Evolutionary conservation across 2,888 invertebrate genomes (phyloP).

Genomic region (Sicus ferrugineus): DNA sequence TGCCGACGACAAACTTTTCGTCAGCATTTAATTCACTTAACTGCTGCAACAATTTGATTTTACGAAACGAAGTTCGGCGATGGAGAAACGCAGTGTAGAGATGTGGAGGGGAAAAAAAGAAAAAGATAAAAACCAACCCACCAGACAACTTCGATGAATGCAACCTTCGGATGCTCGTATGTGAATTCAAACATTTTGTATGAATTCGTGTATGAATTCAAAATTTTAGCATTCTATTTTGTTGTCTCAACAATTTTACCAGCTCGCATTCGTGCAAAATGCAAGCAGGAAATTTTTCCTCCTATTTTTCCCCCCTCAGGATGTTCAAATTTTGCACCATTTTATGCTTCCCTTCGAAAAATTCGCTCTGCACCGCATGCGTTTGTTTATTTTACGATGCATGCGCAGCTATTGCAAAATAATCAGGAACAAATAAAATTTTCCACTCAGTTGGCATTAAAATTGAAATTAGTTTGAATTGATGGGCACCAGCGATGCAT

Average conservation of each 20-base stretch:
- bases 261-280: too few species aligned
- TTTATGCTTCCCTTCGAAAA: background rate
- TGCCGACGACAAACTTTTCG: background rate
- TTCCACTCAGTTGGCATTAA: slow-evolving; percentile 21
- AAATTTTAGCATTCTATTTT: too few species aligned
- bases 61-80: background rate
- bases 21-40: background rate
- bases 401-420: slow-evolving; percentile 14
- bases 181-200: too few species aligned
- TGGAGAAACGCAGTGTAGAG: too few species aligned
- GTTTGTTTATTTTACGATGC: slow-evolving; percentile 22
- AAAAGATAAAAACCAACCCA: too few species aligned
- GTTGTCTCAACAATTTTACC: too few species aligned
- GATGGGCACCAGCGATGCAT: background rate
- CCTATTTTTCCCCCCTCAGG: too few species aligned
- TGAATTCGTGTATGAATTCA: background rate
- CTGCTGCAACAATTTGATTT: background rate
- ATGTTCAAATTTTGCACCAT: background rate
- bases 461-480: slow-evolving; percentile 26
- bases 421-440: slow-evolving; percentile 19
- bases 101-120: too few species aligned
- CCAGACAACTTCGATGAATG: too few species aligned
- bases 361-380: background rate
- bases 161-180: too few species aligned
- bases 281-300: too few species aligned